These are phyloP conservation scores for Amiota communis DNA, from an alignment of 2,888 invertebrate species.

Conservation along the genomic window DNA sequence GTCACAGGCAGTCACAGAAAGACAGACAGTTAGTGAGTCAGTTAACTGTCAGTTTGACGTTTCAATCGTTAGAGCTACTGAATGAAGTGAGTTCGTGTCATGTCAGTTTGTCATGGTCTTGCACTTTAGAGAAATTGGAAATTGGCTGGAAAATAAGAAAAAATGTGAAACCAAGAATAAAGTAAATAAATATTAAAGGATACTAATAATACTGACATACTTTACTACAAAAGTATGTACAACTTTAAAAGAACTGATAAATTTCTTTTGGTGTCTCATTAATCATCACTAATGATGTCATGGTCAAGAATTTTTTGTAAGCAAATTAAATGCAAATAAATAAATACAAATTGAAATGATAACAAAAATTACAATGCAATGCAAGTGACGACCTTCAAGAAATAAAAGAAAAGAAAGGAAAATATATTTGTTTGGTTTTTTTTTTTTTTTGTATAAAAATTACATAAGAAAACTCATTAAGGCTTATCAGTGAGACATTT, in stretches of 20 bases:
- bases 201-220: neutral
- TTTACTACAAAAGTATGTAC: too few species aligned
- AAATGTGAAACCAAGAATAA: neutral
- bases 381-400: too few species aligned
- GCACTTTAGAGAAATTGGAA: neutral
- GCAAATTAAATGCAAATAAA: conserved; percentile 3
- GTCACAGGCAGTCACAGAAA: too few species aligned
- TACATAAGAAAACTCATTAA: too few species aligned
- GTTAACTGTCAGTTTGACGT: conserved; percentile 15
- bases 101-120: conserved; percentile 5
- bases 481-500: too few species aligned
- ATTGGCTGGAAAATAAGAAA: neutral
- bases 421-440: too few species aligned
- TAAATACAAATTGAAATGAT: neutral
- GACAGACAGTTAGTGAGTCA: too few species aligned
- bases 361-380: too few species aligned
- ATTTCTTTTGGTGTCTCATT: neutral
- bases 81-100: neutral
- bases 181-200: neutral
- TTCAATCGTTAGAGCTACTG: conserved; percentile 14
- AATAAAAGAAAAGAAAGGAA: too few species aligned
- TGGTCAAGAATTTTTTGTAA: conserved; percentile 26
- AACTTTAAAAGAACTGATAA: too few species aligned
- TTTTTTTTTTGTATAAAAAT: too few species aligned
- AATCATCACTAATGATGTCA: conserved; percentile 17